Percentiles rank a stretch among this genome's conserved stretches.
These are phyloP conservation scores for Ichneumon xanthorius DNA, from an alignment of 2,888 invertebrate genomes.

Conservation along the genomic window DNA sequence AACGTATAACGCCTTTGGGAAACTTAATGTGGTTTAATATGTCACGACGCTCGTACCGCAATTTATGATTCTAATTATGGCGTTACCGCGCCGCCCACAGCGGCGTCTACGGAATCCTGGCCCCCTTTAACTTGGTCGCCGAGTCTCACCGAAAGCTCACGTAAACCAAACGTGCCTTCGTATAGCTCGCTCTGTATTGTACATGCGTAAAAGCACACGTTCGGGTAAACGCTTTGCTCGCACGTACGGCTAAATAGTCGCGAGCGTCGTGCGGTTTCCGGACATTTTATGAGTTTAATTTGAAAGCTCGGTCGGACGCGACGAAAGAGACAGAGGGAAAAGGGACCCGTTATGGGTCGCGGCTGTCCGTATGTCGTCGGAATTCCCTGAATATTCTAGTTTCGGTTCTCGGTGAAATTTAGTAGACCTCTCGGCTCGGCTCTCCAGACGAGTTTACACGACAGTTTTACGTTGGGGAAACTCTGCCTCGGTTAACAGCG, in stretches of 20 bases:
- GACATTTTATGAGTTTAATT: slow-evolving; percentile 83
- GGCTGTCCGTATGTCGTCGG: slow-evolving; percentile 26
- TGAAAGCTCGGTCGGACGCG: slow-evolving; percentile 71
- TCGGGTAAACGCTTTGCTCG: slow-evolving; percentile 58
- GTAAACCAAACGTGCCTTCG: slow-evolving; percentile 46
- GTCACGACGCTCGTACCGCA: slow-evolving; percentile 66
- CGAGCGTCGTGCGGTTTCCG: slow-evolving; percentile 71
- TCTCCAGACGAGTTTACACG: neutral
- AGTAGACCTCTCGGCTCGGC: slow-evolving; percentile 59
- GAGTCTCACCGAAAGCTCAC: slow-evolving; percentile 36
- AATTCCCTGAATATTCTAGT: slow-evolving; percentile 74
- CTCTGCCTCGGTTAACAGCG: neutral
- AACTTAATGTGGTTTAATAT: slow-evolving; percentile 64
- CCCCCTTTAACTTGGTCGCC: slow-evolving; percentile 43
- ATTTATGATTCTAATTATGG: slow-evolving; percentile 81
- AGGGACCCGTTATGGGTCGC: slow-evolving; percentile 1
- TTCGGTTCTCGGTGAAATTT: slow-evolving; percentile 77
- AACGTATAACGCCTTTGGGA: slow-evolving; percentile 37
- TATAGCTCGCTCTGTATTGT: slow-evolving; percentile 21
- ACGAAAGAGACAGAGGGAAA: slow-evolving; percentile 29
- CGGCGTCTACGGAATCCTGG: slow-evolving; percentile 52
- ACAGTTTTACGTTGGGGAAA: slow-evolving; percentile 17
- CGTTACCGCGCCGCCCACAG: slow-evolving; percentile 38
- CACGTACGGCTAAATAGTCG: slow-evolving; percentile 70
- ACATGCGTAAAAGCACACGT: slow-evolving; percentile 54